Conservation (phyloP, 2,888 invertebrate species). For the Drosophila cracens region DNA sequence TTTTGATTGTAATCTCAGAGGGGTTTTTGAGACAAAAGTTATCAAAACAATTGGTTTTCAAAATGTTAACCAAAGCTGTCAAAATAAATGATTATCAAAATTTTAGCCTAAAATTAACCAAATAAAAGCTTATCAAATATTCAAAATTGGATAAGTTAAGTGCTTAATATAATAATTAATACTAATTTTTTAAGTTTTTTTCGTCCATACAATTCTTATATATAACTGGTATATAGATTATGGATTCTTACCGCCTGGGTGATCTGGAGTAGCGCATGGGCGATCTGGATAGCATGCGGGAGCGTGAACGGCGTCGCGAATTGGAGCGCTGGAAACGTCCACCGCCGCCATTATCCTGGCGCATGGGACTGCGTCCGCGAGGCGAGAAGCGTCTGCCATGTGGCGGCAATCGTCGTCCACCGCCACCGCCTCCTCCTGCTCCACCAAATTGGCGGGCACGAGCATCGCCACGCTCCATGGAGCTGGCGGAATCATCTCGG, state of each 20-base stretch:
- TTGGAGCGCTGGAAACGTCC: slow-evolving; percentile 82
- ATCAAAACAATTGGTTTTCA: neutral
- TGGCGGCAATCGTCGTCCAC: slow-evolving; percentile 71
- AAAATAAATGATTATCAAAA: neutral
- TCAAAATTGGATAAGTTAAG: neutral
- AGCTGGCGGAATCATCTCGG: slow-evolving; percentile 89
- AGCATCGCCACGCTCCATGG: slow-evolving; percentile 80
- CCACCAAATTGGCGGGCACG: slow-evolving; percentile 76
- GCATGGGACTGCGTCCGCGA: slow-evolving; percentile 73
- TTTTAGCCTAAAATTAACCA: neutral
- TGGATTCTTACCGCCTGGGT: slow-evolving; percentile 81
- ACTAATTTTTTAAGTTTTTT: too few species aligned
- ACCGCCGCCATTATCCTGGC: slow-evolving; percentile 70
- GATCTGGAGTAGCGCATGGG: slow-evolving; percentile 83
- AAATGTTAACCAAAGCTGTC: neutral
- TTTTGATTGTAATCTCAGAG: neutral
- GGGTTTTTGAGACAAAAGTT: neutral
- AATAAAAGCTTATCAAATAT: neutral
- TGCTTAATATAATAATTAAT: neutral
- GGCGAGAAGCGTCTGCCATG: slow-evolving; percentile 75
- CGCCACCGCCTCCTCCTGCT: slow-evolving; percentile 73
- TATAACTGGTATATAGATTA: neutral
- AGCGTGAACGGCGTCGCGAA: slow-evolving; percentile 83
- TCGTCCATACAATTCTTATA: neutral
- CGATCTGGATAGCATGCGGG: slow-evolving; percentile 82